Evolutionary conservation across 1,140 invertebrate species (phyloP), one percentile per base, ranked within the genome.

Genomic region (Homarus americanus): DNA sequence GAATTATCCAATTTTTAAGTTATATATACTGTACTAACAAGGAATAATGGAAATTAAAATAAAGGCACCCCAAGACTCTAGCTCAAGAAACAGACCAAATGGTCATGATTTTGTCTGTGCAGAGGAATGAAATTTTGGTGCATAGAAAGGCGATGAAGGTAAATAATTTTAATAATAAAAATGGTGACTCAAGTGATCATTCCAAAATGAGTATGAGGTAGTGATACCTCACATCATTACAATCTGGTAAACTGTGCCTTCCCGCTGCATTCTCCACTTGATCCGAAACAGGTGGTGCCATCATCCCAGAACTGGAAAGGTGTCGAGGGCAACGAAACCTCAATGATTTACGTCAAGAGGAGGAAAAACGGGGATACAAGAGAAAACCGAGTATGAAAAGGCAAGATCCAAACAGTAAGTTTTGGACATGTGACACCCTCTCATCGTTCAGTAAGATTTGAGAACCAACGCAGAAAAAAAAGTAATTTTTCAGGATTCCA

Each of bases 41-140:
- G 34, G 44, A 73, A 75, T 24, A 82, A 38, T 36, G 36, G 79
- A 83, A 90, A 90, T 73, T 32, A 72, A 69, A 73, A 76, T 66
- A 75, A 84, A 36, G 83, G 34, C 9, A 75, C 69, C 87, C 87
- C 58, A 75, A 90, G 87, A 44, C 36, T 90, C 87, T 90, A 82
- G 87, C 87, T 90, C 87, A 90, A 90, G 87, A 90, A 75, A 32
- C 32, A 36, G 34, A 82, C 79, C 73, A 76, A 38, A 15, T 82
- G 69, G 36, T 69, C 36, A 49, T 79, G 24, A 5, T 69, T 34
- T 40, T 44, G n/a, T 40, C 36, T 82, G 87, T 90, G 87, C 87
- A 82, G 36, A 82, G 79, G 63, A 90, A 58, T 90, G 79, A 83
- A 90, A 90, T 40, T 90, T 82, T 75, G 53, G 80, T 83, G 87